phyloP scores from a whole-genome alignment of 2,113 vertebrate species.

The Lepus europaeus region DNA sequence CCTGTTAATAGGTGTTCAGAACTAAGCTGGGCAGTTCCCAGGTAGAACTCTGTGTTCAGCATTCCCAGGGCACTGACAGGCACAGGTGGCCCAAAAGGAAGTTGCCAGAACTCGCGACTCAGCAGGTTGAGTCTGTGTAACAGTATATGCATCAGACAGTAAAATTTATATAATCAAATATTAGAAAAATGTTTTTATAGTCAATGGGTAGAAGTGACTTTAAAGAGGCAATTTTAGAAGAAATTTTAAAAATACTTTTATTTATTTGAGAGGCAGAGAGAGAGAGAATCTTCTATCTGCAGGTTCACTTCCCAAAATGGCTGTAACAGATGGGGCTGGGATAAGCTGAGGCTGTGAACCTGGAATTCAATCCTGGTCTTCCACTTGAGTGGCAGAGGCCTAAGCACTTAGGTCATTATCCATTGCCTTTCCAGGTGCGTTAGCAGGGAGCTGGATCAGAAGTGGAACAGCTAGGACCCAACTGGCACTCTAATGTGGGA shows the following conservation, averaged over 20 bases:
- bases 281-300: too few species aligned
- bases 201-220: neutral
- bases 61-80: neutral
- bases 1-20: neutral
- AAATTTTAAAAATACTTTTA: neutral
- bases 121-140: neutral
- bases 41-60: neutral
- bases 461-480: too few species aligned
- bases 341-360: too few species aligned
- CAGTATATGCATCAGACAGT: neutral
- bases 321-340: too few species aligned
- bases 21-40: rapidly evolving
- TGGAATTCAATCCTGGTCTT: too few species aligned
- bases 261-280: neutral
- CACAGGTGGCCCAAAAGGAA: neutral
- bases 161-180: neutral
- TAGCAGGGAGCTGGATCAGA: too few species aligned
- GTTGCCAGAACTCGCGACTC: neutral
- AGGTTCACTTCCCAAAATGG: too few species aligned
- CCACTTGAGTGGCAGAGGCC: too few species aligned
- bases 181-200: neutral
- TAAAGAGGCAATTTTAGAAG: neutral
- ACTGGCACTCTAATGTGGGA: too few species aligned
- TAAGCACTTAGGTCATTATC: too few species aligned
- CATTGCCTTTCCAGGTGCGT: too few species aligned